Evolutionary conservation across 1,140 invertebrate genomes (phyloP), one percentile per base, ranked within the genome.

Genomic region (Drosophila erecta): DNA sequence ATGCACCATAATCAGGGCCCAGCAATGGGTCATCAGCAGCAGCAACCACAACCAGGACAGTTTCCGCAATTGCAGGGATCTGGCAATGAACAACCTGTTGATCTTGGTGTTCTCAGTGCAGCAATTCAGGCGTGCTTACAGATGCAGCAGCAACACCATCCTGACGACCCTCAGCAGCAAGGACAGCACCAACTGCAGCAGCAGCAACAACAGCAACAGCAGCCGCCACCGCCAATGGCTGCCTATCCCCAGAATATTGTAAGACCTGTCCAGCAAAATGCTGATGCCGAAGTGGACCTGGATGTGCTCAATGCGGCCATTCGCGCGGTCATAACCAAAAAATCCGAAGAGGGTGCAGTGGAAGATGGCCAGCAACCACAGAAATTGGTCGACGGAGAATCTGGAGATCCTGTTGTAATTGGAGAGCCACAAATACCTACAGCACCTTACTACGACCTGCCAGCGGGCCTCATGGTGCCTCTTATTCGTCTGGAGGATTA

Each of bases 391-490:
- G 47, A 78, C 4, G 55, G 54, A 10, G 58, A 59, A 35, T 17
- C 65, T 12, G 14, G n/a, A 15, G 66, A n/a, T 17, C 22, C 66
- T 7, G 41, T 50, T 10, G 37, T 46, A 7, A 40, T 49, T 8
- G 49, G 96, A 96, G 79, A 97, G 76, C 96, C 97, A 74, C 93
- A 97, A 53, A 95, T 98, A 93, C 98, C 98, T 12, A 96, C 96
- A 56, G 96, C 98, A 72, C 98, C 98, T 50, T 99, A 99, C 92
- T 99, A 96, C 92, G 98, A 99, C 91, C 93, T 99, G 55, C 98
- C 98, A 14, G 98, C 98, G 71, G 98, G 98, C 54, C 93, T 99
- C 1, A 99, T 99, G 96, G 97, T 92, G 35, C 97, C 98, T 11
- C 93, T 99, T 8, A 97, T 99, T 58, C 92, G 96, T 94, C 92